phyloP scores from a whole-genome alignment of 1,140 invertebrate species.

The Drosophila repletoides region DNA sequence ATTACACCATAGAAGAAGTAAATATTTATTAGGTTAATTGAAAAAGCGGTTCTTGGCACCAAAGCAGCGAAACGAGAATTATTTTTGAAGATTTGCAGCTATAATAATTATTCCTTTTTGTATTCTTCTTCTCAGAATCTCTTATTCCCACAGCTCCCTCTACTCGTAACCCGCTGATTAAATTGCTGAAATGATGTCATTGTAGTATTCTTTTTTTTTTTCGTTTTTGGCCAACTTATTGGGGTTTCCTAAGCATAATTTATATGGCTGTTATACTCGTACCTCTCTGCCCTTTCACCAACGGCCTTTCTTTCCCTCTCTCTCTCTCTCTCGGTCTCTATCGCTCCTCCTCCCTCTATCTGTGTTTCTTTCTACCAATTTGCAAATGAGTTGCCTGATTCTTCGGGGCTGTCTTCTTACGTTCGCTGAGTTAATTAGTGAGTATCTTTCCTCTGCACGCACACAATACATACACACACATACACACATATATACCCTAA shows the following conservation, averaged over 20 bases:
- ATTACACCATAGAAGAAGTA: no score
- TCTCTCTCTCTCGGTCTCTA: neutral
- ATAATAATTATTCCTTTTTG: neutral
- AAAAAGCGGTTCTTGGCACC: no score
- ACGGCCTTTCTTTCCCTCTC: constrained; percentile 10
- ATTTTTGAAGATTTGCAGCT: neutral
- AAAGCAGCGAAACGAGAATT: no score
- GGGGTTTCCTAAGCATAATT: constrained; percentile 71
- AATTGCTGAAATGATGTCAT: constrained; percentile 63
- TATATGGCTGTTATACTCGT: constrained; percentile 50
- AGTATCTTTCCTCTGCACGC: constrained; percentile 74
- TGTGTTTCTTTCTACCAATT: constrained; percentile 36
- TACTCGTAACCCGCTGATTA: constrained; percentile 20
- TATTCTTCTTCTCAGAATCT: neutral
- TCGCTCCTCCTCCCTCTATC: constrained; percentile 1
- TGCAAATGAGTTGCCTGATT: constrained; percentile 71
- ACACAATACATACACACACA: constrained; percentile 31
- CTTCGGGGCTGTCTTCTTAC: constrained; percentile 59
- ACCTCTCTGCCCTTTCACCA: constrained; percentile 34
- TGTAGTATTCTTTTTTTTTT: constrained; percentile 15
- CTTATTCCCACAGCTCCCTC: constrained; percentile 14
- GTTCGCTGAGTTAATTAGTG: constrained; percentile 72
- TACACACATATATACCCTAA: constrained; percentile 19
- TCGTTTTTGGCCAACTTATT: constrained; percentile 42
- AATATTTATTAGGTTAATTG: no score